A percentile compares a stretch with the other conserved stretches of the same genome.
phyloP scores from a whole-genome alignment of 2,113 vertebrate genomes.

The Aegotheles bennettii region DNA sequence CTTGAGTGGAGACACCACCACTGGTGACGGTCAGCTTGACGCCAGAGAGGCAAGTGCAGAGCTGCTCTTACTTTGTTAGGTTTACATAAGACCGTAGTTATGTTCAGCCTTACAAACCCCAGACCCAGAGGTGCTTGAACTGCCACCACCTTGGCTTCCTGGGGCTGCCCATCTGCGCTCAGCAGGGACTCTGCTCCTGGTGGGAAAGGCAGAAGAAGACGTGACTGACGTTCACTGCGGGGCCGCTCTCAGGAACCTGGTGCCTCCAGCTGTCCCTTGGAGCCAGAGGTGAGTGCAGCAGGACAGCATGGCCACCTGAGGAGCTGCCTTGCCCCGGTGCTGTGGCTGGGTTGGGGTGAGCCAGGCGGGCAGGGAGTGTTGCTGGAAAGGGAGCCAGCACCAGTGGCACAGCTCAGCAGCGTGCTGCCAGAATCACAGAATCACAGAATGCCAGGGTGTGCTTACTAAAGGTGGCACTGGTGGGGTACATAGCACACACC shows the following conservation, averaged over 20 bases:
- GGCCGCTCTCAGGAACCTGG: too few relatives aligned
- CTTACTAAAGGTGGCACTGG: accelerated
- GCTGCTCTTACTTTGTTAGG: not conserved
- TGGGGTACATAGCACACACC: not conserved
- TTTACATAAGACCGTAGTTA: accelerated
- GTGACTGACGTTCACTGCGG: too few relatives aligned
- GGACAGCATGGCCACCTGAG: not conserved
- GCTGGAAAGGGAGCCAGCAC: not conserved
- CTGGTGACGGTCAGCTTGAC: accelerated
- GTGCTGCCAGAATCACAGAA: not conserved
- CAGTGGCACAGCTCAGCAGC: accelerated
- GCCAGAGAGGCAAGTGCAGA: accelerated
- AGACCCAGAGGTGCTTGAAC: too few relatives aligned
- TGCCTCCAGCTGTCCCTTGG: not conserved
- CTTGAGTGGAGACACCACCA: not conserved
- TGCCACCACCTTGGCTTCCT: not conserved
- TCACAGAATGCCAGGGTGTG: too few relatives aligned
- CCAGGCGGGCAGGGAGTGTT: too few relatives aligned
- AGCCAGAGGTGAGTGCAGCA: not conserved
- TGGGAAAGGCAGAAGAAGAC: accelerated
- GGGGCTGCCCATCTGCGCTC: accelerated
- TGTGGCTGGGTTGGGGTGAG: accelerated
- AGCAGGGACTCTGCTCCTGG: not conserved
- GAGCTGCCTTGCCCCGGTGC: accelerated
- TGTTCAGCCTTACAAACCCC: not conserved